Base-by-base conservation (phyloP, 92 coral and sea anemone genomes). In the Phenganax subtilis region DNA sequence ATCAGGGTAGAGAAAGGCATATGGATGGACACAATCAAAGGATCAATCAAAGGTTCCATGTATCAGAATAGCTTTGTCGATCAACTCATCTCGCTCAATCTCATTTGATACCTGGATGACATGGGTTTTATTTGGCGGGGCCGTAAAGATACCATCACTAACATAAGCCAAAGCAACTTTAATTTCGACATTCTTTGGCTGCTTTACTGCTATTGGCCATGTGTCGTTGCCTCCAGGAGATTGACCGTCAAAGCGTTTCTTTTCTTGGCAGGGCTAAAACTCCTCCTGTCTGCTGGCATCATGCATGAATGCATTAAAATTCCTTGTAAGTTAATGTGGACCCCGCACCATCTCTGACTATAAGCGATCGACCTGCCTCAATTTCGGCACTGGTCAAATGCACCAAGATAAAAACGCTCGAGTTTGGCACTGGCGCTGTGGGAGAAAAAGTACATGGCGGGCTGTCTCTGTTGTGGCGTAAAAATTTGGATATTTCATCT, bases 1-100 rank as follows among this genome's bases (percentile, higher is more conserved):
- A n/a, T n/a, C n/a, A n/a, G 96, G 96, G 60, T 91, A 91, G 25
- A 89, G 81, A 76, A 91, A 76, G 14, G 60, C 84, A 58, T 88
- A 91, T 16, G 86, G 64, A 28, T 76, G 66, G 51, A 80, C 54
- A 17, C 85, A 82, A 47, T 85, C 84, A 51, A 89, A 84, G 8
- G 78, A 68, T n/a, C 89, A 85, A 54, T 91, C 92, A 82, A 91
- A 89, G 58, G 78, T 80, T 0, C 86, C 65, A 69, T 89, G 96
- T 80, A 85, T 89, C 27, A 65, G 75, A 1, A 58, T 15, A 0
- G 96, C 90, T 68, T 81, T 89, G 58, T 58, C 71, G 57, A 87
- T 75, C 51, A 88, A 51, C 52, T 91, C 93, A 8, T 88, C 88
- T 72, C 81, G 86, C 30, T 53, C 79, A 29, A 89, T 83, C 31